Evolutionary conservation across 2,113 vertebrate genomes (phyloP).

Genomic region (Micromys minutus): DNA sequence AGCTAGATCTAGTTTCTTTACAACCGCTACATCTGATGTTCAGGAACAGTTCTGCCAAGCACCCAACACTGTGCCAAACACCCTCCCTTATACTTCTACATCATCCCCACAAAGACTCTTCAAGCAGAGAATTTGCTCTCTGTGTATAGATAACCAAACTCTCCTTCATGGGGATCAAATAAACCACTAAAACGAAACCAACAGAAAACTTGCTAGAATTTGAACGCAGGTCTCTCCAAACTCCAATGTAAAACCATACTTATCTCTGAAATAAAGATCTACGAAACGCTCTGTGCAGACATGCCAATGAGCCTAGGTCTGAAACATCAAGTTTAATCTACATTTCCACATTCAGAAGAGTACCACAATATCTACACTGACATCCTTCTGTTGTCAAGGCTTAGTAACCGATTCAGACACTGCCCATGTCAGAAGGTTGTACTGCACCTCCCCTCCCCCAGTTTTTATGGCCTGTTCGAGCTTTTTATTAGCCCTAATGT

Average conservation of each 20-base stretch:
- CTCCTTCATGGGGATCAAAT: slow-evolving; percentile 4
- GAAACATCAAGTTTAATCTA: slow-evolving; percentile 4
- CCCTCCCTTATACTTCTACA: neutral
- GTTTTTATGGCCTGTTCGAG: slow-evolving; percentile 42
- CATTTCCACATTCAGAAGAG: neutral
- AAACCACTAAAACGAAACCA: neutral
- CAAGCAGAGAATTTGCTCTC: neutral
- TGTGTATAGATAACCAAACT: slow-evolving; percentile 21
- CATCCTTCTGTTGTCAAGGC: slow-evolving; percentile 58
- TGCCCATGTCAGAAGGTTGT: slow-evolving; percentile 44
- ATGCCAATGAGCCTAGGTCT: neutral
- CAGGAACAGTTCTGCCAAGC: neutral
- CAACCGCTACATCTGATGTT: neutral
- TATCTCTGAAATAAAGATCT: neutral
- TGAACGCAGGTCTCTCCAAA: slow-evolving; percentile 21
- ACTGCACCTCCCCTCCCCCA: neutral
- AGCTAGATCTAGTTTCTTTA: neutral
- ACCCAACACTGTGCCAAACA: neutral
- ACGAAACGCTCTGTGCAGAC: neutral
- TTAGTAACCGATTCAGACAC: slow-evolving; percentile 60
- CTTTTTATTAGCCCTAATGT: slow-evolving; percentile 74
- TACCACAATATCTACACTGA: slow-evolving; percentile 52
- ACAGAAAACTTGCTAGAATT: neutral
- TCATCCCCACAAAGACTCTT: neutral
- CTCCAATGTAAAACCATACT: neutral